These are phyloP conservation scores for Copsychus sechellarum DNA, from an alignment of 2,113 vertebrate species.

Conservation along the genomic window DNA sequence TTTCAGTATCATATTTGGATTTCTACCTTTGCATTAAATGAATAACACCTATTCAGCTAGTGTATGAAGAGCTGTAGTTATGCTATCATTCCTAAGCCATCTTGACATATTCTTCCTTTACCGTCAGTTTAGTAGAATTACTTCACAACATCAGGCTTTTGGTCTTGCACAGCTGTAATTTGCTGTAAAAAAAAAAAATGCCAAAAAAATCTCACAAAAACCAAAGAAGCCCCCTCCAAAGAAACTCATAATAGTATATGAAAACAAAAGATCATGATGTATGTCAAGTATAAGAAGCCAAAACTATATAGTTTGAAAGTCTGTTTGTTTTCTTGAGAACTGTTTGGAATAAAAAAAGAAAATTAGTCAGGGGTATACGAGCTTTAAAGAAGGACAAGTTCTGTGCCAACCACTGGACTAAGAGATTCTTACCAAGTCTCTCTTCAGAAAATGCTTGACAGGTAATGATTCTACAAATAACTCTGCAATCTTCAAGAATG, in stretches of 20 bases:
- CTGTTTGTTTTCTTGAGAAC: not conserved
- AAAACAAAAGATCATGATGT: accelerated
- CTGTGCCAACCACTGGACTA: not conserved
- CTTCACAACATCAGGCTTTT: not conserved
- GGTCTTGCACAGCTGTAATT: not conserved
- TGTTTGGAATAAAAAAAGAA: not conserved
- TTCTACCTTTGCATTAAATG: not conserved
- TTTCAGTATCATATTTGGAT: not conserved
- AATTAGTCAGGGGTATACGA: not conserved
- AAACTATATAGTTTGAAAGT: not conserved
- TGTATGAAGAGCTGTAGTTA: not conserved
- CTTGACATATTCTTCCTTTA: not conserved
- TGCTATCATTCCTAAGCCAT: not conserved
- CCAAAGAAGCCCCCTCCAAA: not conserved
- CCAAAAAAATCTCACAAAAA: not conserved
- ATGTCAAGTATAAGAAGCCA: not conserved
- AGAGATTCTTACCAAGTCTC: not conserved
- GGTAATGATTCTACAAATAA: not conserved
- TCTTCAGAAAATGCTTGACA: not conserved
- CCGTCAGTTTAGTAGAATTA: not conserved
- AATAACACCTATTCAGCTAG: not conserved
- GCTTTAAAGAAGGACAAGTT: not conserved
- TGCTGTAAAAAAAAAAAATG: not conserved
- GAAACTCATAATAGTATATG: not conserved
- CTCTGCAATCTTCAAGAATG: not conserved